Evolutionary conservation across 92 coral and sea anemone species (phyloP).

Genomic region (Pocillopora meandrina): DNA sequence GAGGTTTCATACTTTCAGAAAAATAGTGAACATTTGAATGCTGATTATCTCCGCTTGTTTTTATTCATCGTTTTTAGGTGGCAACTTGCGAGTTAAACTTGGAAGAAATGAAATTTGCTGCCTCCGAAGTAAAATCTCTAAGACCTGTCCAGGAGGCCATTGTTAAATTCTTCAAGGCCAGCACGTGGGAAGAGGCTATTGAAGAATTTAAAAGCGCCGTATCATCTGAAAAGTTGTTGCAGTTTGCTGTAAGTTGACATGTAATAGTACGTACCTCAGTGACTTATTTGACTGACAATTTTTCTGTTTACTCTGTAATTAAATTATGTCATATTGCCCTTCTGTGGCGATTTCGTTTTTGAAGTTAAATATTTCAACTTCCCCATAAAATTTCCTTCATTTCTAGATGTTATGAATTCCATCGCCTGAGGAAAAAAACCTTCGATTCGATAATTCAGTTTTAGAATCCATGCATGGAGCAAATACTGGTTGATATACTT

Average conservation of each 20-base stretch:
- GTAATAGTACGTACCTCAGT: neutral
- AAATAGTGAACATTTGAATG: too few species aligned
- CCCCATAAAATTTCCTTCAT: too few species aligned
- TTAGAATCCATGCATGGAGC: neutral
- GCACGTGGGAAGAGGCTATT: slow-evolving; percentile 28
- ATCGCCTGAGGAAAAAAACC: too few species aligned
- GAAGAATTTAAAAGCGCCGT: slow-evolving; percentile 21
- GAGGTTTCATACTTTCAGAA: too few species aligned
- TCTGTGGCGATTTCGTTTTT: too few species aligned
- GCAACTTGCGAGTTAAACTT: slow-evolving; percentile 17
- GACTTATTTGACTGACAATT: neutral
- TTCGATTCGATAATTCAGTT: neutral
- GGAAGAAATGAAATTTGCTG: slow-evolving; percentile 34
- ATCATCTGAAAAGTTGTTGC: slow-evolving; percentile 8
- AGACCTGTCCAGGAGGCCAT: slow-evolving; percentile 44
- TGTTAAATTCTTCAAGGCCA: slow-evolving; percentile 10
- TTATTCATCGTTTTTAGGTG: neutral
- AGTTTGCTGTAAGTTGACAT: slow-evolving; percentile 19
- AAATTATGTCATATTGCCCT: too few species aligned
- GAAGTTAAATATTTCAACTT: too few species aligned
- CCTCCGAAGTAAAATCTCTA: slow-evolving; percentile 19
- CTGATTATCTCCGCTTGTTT: too few species aligned
- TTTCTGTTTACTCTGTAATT: neutral
- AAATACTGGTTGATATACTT: neutral
- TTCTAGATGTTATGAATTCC: too few species aligned